A percentile compares a stretch with the other conserved stretches of the same genome.
Conservation (phyloP, 2,888 invertebrate genomes). For the Rotaria sp. region DNA sequence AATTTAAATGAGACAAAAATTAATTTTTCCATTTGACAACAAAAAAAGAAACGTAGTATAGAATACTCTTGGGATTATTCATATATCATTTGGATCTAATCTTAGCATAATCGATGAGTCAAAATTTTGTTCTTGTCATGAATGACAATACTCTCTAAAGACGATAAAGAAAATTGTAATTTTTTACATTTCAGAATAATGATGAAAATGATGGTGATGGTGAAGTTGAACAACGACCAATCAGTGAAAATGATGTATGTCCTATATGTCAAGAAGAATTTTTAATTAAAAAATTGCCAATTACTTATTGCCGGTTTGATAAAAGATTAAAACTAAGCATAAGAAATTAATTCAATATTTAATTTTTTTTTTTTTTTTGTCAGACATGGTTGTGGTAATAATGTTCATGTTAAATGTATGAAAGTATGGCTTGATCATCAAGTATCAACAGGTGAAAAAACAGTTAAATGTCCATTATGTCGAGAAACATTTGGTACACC, state of each 20-base stretch:
- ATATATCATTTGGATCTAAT: no score
- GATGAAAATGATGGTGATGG: not conserved
- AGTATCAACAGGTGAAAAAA: slow-evolving; percentile 44
- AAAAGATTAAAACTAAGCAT: not conserved
- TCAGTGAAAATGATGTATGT: slow-evolving; percentile 48
- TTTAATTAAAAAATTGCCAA: slow-evolving; percentile 49
- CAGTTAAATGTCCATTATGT: slow-evolving; percentile 54
- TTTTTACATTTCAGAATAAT: not conserved
- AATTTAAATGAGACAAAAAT: no score
- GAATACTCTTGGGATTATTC: no score
- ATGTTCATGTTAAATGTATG: slow-evolving; percentile 56
- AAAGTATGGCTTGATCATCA: slow-evolving; percentile 56
- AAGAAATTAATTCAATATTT: not conserved
- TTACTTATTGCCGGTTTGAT: slow-evolving; percentile 54
- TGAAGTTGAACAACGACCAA: slow-evolving; percentile 32
- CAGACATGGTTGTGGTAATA: slow-evolving; percentile 56
- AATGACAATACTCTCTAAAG: no score
- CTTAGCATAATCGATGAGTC: not conserved
- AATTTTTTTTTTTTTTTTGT: not conserved
- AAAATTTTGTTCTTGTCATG: no score
- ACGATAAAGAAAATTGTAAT: no score
- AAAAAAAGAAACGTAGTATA: no score
- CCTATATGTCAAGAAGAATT: slow-evolving; percentile 56
- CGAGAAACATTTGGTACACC: slow-evolving; percentile 55
- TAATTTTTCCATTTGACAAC: no score